Evolutionary conservation across 1,140 invertebrate genomes (phyloP), one percentile per base, ranked within the genome.

Genomic region (Drosophila leontia): DNA sequence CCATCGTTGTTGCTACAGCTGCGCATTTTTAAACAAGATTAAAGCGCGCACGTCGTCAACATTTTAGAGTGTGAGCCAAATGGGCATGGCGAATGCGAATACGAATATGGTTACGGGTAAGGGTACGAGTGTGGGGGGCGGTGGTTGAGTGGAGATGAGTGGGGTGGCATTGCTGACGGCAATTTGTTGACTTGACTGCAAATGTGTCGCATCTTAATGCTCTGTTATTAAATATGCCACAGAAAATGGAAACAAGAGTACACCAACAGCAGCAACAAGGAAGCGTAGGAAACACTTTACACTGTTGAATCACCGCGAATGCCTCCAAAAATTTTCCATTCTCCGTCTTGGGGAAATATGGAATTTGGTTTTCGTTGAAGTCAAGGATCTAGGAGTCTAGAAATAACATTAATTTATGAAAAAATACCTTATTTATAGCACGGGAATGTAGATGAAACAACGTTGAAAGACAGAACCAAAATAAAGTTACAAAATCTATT

Each of bases 11-110:
- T 80, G 56, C 74, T 80, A 76, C 83, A 83, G 71, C 84, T 87
- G 84, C 84, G 80, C 84, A 87, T 87, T 87, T 87, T 87, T 88
- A 87, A 88, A 87, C 84, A 87, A 87, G 83, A 87, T 87, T 88
- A 87, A 87, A 87, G 83, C 83, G 76, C 64, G 74, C 83, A 88
- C 83, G 80, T 87, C 71, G 84, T 78, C 83, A 60, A 72, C 37
- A 72, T 72, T 72, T 72, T 60, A 44, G 76, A 68, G 83, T 87
- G 62, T 60, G 63, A 68, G 63, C 57, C 64, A 69, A 74, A 71
- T 56, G 55, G 51, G 58, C 63, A 48, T 41, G 78, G 60, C 56
- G 45, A 45, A 44, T 35, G 7, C 53, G 51, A 56, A 56, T 56
- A 56, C 53, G 53, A 55, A 64, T 19, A 42, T 5, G 45, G 34